These are phyloP conservation scores for Periparus ater DNA, from an alignment of 2,797 vertebrate genomes.

Conservation along the genomic window DNA sequence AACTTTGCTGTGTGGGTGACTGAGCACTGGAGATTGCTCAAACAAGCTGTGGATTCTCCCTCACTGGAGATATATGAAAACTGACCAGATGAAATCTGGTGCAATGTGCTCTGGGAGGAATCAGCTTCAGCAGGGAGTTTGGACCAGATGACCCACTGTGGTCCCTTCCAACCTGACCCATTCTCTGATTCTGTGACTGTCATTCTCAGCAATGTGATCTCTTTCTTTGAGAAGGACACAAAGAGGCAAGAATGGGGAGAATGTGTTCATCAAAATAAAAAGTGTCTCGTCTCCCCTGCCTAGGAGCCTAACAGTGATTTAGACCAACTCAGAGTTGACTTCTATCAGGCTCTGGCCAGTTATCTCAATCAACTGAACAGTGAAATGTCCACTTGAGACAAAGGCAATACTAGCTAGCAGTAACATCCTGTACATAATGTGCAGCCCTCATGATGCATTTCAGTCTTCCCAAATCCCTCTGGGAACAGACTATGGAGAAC, in stretches of 20 bases:
- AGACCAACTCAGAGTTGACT: not conserved
- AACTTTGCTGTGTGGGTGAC: not conserved
- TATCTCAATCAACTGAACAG: not conserved
- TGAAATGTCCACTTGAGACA: not conserved
- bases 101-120: not conserved
- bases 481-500: not conserved
- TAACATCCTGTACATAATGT: not conserved
- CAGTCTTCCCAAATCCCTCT: not conserved
- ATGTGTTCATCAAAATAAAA: not conserved
- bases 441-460: not conserved
- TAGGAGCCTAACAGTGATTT: not conserved
- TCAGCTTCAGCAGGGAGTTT: not conserved
- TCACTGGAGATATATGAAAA: not conserved
- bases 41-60: not conserved
- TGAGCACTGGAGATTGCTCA: not conserved
- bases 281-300: not conserved
- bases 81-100: not conserved
- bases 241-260: not conserved
- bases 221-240: not conserved
- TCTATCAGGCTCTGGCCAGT: not conserved
- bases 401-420: not conserved
- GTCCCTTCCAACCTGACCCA: not conserved
- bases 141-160: not conserved
- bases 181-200: not conserved
- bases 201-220: not conserved